Conservation (phyloP, 2,113 vertebrate genomes). For the Myrmophylax atrothorax region DNA sequence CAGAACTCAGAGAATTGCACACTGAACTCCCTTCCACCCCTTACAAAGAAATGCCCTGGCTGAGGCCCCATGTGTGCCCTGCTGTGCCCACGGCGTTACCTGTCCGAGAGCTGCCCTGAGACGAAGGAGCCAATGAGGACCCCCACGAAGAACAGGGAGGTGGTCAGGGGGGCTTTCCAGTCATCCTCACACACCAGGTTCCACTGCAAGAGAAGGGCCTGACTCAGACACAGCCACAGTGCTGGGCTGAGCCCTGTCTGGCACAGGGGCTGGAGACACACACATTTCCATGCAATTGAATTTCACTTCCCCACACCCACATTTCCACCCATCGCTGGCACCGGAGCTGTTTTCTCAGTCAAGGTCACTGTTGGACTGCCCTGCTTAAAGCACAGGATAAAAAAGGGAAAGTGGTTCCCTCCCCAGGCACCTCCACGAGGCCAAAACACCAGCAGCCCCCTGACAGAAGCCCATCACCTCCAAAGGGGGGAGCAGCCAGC, state of each 20-base stretch:
- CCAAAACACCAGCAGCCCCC: neutral
- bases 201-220: constrained; percentile 75
- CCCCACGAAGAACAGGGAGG: constrained; percentile 82
- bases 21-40: neutral
- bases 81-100: constrained; percentile 50
- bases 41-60: neutral
- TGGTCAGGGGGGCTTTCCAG: constrained; percentile 83
- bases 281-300: neutral
- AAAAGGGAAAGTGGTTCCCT: neutral
- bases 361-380: fast-evolving
- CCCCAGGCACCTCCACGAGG: neutral
- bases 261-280: neutral
- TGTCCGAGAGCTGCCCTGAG: constrained; percentile 84
- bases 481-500: neutral
- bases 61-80: neutral
- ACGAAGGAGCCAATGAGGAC: constrained; percentile 81
- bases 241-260: fast-evolving
- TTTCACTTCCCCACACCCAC: neutral
- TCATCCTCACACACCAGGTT: constrained; percentile 82
- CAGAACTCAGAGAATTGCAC: neutral
- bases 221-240: fast-evolving
- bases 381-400: neutral
- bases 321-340: neutral
- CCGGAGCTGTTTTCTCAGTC: neutral
- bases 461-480: neutral